Percentiles rank a stretch among this genome's conserved stretches.
phyloP scores from a whole-genome alignment of 2,113 vertebrate species.

The Archilochus colubris region DNA sequence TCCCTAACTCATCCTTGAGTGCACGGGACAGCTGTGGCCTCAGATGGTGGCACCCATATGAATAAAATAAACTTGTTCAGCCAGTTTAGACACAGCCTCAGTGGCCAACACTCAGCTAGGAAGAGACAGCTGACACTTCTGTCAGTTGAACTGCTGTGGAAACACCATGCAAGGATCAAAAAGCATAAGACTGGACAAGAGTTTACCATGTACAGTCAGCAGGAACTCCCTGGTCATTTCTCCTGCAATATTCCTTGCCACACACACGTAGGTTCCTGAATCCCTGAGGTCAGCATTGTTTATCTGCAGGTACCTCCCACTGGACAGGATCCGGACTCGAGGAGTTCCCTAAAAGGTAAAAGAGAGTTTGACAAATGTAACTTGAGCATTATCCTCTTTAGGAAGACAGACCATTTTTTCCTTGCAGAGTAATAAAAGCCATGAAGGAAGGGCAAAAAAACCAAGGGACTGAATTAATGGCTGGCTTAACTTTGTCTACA shows the following conservation, averaged over 20 bases:
- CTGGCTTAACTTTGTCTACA: not conserved
- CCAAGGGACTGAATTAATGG: not conserved
- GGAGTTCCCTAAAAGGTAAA: constrained; percentile 79
- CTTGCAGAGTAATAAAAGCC: not conserved
- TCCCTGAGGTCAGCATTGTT: constrained; percentile 89
- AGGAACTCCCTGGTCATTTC: constrained; percentile 86
- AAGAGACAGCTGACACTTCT: not conserved
- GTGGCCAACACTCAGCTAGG: not conserved
- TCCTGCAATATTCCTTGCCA: constrained; percentile 92
- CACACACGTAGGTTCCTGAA: constrained; percentile 87
- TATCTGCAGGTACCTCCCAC: constrained; percentile 92
- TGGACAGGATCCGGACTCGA: constrained; percentile 87
- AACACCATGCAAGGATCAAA: not conserved
- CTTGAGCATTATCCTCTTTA: not conserved
- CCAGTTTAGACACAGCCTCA: not conserved
- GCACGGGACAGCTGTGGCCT: not conserved
- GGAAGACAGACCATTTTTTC: not conserved
- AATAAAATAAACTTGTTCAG: not conserved
- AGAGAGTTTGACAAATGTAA: constrained; percentile 15
- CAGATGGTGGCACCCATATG: not conserved
- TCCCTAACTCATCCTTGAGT: not conserved
- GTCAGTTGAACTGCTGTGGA: not conserved
- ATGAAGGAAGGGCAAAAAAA: not conserved
- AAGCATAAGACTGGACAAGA: not conserved
- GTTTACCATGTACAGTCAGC: constrained; percentile 88